phyloP scores from a whole-genome alignment of 2,888 invertebrate genomes.

The Polyommatus icarus region DNA sequence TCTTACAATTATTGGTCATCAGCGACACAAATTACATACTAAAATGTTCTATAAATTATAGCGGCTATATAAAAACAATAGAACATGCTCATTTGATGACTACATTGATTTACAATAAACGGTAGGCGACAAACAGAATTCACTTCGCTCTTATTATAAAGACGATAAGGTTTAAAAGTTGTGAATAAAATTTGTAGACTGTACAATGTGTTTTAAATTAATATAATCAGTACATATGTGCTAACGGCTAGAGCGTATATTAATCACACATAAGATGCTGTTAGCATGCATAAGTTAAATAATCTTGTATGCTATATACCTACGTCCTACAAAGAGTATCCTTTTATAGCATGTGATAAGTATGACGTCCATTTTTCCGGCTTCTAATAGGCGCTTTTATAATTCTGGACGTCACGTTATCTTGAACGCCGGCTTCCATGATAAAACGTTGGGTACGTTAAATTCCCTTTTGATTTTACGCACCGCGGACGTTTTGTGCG shows the following conservation, averaged over 20 bases:
- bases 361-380: not conserved
- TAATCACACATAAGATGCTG: not conserved
- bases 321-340: not conserved
- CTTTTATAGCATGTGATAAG: not conserved
- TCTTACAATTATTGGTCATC: not conserved
- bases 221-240: constrained; percentile 27
- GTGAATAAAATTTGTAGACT: not conserved
- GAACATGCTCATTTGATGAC: not conserved
- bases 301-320: not conserved
- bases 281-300: constrained; percentile 14
- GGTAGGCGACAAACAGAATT: not conserved
- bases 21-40: not conserved
- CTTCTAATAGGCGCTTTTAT: too few relatives aligned
- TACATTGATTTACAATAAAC: constrained; percentile 13
- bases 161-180: not conserved
- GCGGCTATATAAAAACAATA: constrained; percentile 12
- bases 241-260: constrained; percentile 11
- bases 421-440: too few relatives aligned
- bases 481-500: too few relatives aligned
- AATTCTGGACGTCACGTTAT: too few relatives aligned
- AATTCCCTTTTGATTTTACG: too few relatives aligned
- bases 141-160: not conserved
- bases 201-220: constrained; percentile 25
- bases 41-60: constrained; percentile 17
- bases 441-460: too few relatives aligned